Evolutionary conservation across 2,888 invertebrate genomes (phyloP).

Genomic region (Zelleria hepariella): DNA sequence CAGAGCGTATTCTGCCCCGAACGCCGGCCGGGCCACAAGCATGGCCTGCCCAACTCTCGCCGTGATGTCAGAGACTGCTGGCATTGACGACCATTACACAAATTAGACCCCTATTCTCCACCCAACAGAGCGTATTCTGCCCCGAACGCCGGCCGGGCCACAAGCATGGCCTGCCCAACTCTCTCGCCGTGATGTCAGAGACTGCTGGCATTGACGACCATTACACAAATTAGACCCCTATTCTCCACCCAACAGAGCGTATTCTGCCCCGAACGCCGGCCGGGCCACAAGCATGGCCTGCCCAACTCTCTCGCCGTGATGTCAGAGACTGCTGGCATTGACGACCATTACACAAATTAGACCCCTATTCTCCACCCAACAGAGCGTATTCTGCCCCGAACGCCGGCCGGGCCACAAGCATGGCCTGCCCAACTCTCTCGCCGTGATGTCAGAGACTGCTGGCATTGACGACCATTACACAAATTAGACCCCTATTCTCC

Average conservation of each 20-base stretch:
- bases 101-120: no score
- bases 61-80: no score
- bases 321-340: no score
- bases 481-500: no score
- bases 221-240: no score
- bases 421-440: slow-evolving; percentile 80
- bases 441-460: no score
- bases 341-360: no score
- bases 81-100: no score
- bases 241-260: slow-evolving; percentile 73
- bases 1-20: slow-evolving; percentile 88
- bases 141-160: slow-evolving; percentile 86
- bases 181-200: no score
- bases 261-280: slow-evolving; percentile 87
- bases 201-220: no score
- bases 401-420: slow-evolving; percentile 86
- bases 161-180: slow-evolving; percentile 81
- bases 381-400: slow-evolving; percentile 88
- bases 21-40: slow-evolving; percentile 85
- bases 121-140: slow-evolving; percentile 80
- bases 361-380: no score
- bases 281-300: slow-evolving; percentile 85
- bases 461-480: no score
- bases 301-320: slow-evolving; percentile 79
- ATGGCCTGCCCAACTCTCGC: slow-evolving; percentile 80